phyloP scores from a whole-genome alignment of 64 coral and sea anemone species.

The Actinia equina region DNA sequence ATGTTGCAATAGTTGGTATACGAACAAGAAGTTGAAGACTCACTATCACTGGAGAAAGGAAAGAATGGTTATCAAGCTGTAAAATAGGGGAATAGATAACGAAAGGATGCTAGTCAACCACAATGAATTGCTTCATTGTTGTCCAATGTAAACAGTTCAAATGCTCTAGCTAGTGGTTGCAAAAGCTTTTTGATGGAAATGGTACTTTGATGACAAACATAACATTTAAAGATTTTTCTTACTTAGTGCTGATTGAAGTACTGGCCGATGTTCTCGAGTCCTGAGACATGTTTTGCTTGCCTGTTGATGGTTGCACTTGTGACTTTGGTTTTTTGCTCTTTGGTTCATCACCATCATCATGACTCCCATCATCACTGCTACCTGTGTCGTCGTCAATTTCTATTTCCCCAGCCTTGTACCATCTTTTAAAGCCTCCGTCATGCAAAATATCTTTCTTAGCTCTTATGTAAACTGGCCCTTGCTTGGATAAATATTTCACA shows the following conservation, averaged over 20 bases:
- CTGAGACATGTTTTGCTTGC: background rate
- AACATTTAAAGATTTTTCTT: background rate
- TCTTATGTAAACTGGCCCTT: slow-evolving; percentile 48
- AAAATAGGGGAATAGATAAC: background rate
- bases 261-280: background rate
- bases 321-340: background rate
- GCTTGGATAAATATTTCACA: slow-evolving; percentile 35
- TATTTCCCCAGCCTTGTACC: background rate
- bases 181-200: too few relatives aligned
- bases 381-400: background rate
- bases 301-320: too few relatives aligned
- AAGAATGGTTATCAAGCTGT: background rate
- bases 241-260: background rate
- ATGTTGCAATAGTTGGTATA: slow-evolving; percentile 6
- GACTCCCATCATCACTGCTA: background rate
- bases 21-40: background rate
- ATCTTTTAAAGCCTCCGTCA: slow-evolving; percentile 9
- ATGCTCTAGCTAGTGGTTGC: too few relatives aligned
- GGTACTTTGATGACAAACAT: background rate
- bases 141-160: background rate
- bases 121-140: background rate
- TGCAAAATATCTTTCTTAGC: background rate
- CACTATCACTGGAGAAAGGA: background rate
- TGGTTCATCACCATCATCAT: background rate
- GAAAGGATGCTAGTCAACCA: background rate